A percentile compares a stretch with the other conserved stretches of the same genome.
These are phyloP conservation scores for Drosophila meridionalis DNA, from an alignment of 2,888 invertebrate genomes.

Conservation along the genomic window DNA sequence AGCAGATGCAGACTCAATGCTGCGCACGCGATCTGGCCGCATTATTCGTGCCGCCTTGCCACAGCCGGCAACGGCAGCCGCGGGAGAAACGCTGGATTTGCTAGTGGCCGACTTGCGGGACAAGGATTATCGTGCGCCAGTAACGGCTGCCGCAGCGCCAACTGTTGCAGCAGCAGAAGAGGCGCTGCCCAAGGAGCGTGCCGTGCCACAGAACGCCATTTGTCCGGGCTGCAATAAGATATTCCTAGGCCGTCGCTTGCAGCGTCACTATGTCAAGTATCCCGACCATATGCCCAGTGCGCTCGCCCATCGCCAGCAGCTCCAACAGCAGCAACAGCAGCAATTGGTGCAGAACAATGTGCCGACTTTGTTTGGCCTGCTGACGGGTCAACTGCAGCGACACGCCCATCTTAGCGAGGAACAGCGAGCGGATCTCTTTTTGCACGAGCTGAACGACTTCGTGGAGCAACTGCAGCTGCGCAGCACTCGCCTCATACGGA, in stretches of 20 bases:
- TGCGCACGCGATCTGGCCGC: constrained; percentile 79
- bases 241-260: constrained; percentile 82
- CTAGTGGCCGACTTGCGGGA: constrained; percentile 75
- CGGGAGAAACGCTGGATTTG: constrained; percentile 60
- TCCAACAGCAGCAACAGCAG: constrained; percentile 2
- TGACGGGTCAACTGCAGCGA: constrained; percentile 81
- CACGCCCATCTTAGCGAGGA: constrained; percentile 79
- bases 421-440: constrained; percentile 83
- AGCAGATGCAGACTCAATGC: constrained; percentile 19
- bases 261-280: constrained; percentile 81
- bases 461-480: constrained; percentile 83
- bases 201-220: constrained; percentile 78
- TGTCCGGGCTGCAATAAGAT: constrained; percentile 84
- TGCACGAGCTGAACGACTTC: constrained; percentile 83
- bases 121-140: constrained; percentile 60
- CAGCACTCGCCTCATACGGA: constrained; percentile 82
- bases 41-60: constrained; percentile 58
- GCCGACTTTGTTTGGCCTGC: constrained; percentile 78
- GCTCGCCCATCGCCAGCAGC: constrained; percentile 27
- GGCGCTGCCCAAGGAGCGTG: constrained; percentile 14
- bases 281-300: constrained; percentile 80
- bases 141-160: background rate
- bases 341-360: constrained; percentile 6
- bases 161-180: background rate
- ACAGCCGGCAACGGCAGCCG: constrained; percentile 19